A percentile compares a stretch with the other conserved stretches of the same genome.
Conservation (phyloP, 2,888 invertebrate species). For the Shargacucullia verbasci region DNA sequence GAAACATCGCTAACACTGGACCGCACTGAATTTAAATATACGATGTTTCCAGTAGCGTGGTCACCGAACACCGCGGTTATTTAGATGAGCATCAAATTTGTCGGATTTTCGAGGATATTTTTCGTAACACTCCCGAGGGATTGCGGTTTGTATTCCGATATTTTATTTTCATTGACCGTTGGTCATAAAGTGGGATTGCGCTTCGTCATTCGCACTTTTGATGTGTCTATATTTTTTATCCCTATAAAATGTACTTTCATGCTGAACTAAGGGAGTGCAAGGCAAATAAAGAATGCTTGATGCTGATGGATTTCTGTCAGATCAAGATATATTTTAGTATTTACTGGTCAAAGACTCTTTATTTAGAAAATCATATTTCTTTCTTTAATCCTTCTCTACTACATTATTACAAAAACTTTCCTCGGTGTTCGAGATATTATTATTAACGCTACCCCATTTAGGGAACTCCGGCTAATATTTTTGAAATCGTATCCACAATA, state of each 20-base stretch:
- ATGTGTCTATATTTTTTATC: background rate
- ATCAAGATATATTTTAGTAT: too few species aligned
- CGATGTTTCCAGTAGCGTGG: slow-evolving; percentile 76
- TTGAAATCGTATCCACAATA: slow-evolving; percentile 57
- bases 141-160: slow-evolving; percentile 46
- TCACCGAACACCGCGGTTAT: slow-evolving; percentile 68
- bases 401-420: too few species aligned
- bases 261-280: background rate
- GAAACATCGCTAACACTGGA: slow-evolving; percentile 79
- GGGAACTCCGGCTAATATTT: slow-evolving; percentile 26
- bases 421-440: background rate
- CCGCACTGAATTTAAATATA: slow-evolving; percentile 85
- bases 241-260: background rate
- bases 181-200: slow-evolving; percentile 48
- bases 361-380: too few species aligned
- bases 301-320: background rate
- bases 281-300: background rate
- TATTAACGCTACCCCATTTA: slow-evolving; percentile 15
- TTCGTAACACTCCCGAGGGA: slow-evolving; percentile 56
- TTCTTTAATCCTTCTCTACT: too few species aligned
- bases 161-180: slow-evolving; percentile 57
- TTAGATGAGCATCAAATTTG: slow-evolving; percentile 79
- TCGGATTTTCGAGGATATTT: slow-evolving; percentile 61
- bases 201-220: slow-evolving; percentile 15
- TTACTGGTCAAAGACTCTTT: too few species aligned